phyloP scores from a whole-genome alignment of 2,888 invertebrate species.

The Drosophila infuscata region DNA sequence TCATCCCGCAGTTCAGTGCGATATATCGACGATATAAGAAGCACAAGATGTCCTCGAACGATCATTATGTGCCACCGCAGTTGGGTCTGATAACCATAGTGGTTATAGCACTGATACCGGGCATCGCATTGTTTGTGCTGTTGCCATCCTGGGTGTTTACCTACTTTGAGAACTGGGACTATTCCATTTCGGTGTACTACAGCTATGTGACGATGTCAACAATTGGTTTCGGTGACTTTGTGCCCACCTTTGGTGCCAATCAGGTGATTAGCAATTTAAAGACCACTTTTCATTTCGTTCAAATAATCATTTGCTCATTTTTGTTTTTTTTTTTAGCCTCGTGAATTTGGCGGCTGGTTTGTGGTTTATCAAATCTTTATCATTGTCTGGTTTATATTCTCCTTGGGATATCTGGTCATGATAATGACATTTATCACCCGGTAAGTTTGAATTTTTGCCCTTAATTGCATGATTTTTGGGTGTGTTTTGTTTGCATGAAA shows the following conservation, averaged over 20 bases:
- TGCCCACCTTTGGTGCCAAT: constrained; percentile 87
- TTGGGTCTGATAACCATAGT: constrained; percentile 92
- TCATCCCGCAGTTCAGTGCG: constrained; percentile 88
- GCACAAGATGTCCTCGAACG: constrained; percentile 87
- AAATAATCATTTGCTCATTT: neutral
- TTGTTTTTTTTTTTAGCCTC: constrained; percentile 62
- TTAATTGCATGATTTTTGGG: constrained; percentile 38
- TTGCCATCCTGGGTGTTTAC: constrained; percentile 94
- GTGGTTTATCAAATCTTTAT: constrained; percentile 92
- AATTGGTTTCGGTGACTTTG: constrained; percentile 97
- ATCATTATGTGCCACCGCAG: constrained; percentile 88
- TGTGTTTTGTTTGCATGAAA: constrained; percentile 44
- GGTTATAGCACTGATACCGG: constrained; percentile 94
- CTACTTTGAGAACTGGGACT: constrained; percentile 94
- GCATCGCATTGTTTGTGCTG: constrained; percentile 94
- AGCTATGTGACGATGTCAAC: constrained; percentile 95
- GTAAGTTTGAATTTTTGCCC: constrained; percentile 69
- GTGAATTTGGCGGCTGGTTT: constrained; percentile 87
- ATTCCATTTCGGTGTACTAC: constrained; percentile 93
- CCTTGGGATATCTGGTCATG: constrained; percentile 96
- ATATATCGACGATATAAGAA: constrained; percentile 93
- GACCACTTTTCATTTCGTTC: neutral
- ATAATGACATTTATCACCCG: constrained; percentile 92
- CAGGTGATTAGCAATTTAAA: constrained; percentile 70
- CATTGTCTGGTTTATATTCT: constrained; percentile 95